Evolutionary conservation across 1,140 invertebrate genomes (phyloP).

Genomic region (Hyposmocoma kahamanoa): DNA sequence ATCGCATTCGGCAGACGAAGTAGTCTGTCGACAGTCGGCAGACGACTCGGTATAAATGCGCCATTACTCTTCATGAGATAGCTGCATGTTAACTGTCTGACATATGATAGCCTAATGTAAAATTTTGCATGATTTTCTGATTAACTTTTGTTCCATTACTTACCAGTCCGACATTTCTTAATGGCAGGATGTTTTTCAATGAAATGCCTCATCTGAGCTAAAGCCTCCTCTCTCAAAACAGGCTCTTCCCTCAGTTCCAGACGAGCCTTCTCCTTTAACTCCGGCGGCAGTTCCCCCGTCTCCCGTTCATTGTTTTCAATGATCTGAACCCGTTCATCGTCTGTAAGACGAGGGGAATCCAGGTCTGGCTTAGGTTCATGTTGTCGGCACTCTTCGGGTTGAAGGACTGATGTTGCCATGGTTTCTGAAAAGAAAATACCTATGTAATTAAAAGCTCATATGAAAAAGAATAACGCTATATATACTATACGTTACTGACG

Average conservation of each 20-base stretch:
- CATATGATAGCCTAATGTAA: too few relatives aligned
- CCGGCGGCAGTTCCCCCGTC: conserved; percentile 46
- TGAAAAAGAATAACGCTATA: too few relatives aligned
- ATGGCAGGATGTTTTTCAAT: conserved; percentile 85
- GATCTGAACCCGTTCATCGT: conserved; percentile 48
- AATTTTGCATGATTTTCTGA: too few relatives aligned
- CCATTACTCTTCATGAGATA: too few relatives aligned
- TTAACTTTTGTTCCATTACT: too few relatives aligned
- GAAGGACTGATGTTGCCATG: conserved; percentile 64
- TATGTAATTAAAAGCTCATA: too few relatives aligned
- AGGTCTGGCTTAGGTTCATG: conserved; percentile 46
- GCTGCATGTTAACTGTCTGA: too few relatives aligned
- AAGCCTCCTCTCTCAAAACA: conserved; percentile 77
- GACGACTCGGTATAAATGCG: too few relatives aligned
- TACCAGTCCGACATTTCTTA: conserved; percentile 82
- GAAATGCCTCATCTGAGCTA: conserved; percentile 84
- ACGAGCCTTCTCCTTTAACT: conserved; percentile 76
- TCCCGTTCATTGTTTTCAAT: conserved; percentile 53
- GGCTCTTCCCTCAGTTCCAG: conserved; percentile 84
- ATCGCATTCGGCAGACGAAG: too few relatives aligned
- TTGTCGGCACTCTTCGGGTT: conserved; percentile 51
- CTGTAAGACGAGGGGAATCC: conserved; percentile 37
- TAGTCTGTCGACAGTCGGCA: too few relatives aligned
- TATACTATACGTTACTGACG: too few relatives aligned
- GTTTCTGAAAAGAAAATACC: conserved; percentile 27